Evolutionary conservation across 2,888 invertebrate species (phyloP), one percentile per base, ranked within the genome.

Genomic region (Lampropteryx suffumata): DNA sequence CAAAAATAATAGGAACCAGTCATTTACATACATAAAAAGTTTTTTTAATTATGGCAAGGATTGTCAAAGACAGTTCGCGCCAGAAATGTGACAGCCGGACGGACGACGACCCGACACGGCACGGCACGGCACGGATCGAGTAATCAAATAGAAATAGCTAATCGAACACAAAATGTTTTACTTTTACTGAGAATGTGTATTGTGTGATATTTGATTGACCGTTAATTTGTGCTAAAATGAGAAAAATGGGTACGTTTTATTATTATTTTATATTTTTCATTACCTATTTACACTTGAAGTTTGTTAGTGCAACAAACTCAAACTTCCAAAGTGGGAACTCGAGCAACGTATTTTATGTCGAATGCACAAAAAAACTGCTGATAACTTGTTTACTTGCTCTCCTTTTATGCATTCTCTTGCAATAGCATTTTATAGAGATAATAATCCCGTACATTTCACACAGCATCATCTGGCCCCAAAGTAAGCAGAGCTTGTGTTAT

Each of bases 1-100:
- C n/a, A n/a, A n/a, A n/a, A n/a, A n/a, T n/a, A n/a, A n/a, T n/a
- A n/a, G n/a, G 1, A 17, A 4, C 17, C 17, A 17, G 17, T 17
- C 17, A 17, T 3, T 17, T 3, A 17, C 2, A n/a, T n/a, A 4
- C 2, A 17, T 17, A 17, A 17, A 17, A 17, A 17, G 1, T 12
- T 45, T 34, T 45, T 57, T 53, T 50, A 13, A 1, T 24, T 12
- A 21, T 62, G 58, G 55, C 55, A 65, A 63, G 29, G 13, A 51
- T 35, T 34, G 14, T 4, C 48, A 54, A 67, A 71, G 69, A 55
- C 35, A 56, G 66, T 80, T 79, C 84, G 84, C 84, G 84, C 84
- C 84, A 83, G 79, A 83, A 82, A 67, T 67, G 67, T 17, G 29
- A 44, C 39, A 34, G 27, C 12, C 1, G 14, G 13, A 9, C n/a